These are phyloP conservation scores for Oligia fasciuncula DNA, from an alignment of 2,888 invertebrate genomes.

Conservation along the genomic window DNA sequence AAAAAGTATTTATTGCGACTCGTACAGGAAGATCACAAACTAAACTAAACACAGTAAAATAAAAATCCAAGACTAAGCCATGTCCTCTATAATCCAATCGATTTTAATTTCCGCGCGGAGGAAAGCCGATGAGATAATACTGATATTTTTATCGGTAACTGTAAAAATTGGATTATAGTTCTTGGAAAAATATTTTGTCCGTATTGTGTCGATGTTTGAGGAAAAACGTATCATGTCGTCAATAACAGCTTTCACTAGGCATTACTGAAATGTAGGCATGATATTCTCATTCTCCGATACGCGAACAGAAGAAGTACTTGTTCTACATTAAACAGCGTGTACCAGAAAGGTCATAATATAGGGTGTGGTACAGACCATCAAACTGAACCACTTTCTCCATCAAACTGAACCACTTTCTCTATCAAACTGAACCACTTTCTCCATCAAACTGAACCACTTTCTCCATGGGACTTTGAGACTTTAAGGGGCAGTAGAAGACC, in stretches of 20 bases:
- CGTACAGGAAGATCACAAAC: too few relatives aligned
- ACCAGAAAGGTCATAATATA: background rate
- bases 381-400: background rate
- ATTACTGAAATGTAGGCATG: background rate
- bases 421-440: background rate
- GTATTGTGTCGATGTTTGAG: conserved; percentile 7
- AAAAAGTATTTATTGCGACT: too few relatives aligned
- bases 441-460: background rate
- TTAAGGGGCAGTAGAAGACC: too few relatives aligned
- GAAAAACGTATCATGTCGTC: background rate
- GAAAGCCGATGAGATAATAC: conserved; percentile 48
- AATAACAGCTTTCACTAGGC: background rate
- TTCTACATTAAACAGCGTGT: background rate
- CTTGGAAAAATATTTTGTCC: conserved; percentile 12
- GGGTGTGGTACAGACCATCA: background rate
- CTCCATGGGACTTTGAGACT: background rate
- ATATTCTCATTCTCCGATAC: background rate
- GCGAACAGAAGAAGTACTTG: background rate
- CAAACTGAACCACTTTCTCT: background rate
- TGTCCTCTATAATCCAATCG: conserved; percentile 25
- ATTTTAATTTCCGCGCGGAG: conserved; percentile 46
- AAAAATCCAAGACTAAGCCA: background rate
- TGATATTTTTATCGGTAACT: conserved; percentile 31
- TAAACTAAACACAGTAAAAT: too few relatives aligned
- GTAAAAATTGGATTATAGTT: conserved; percentile 27